phyloP scores from a whole-genome alignment of 1,140 invertebrate species.

The Acromyrmex echinatior region DNA sequence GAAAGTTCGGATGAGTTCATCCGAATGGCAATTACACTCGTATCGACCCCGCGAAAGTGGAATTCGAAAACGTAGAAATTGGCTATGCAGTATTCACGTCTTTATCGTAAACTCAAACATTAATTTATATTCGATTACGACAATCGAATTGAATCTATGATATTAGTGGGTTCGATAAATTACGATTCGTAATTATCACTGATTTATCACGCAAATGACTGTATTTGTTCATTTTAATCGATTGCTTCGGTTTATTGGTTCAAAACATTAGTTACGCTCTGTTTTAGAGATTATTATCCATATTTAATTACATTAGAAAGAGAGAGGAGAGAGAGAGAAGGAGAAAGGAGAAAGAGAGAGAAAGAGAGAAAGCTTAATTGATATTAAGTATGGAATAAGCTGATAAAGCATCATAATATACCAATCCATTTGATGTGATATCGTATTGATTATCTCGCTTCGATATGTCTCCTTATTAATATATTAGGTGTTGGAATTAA shows the following conservation, averaged over 20 bases:
- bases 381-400: conserved; percentile 5
- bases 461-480: background rate
- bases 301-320: conserved; percentile 29
- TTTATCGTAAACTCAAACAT: background rate
- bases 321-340: no score
- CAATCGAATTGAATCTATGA: background rate
- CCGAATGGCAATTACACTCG: conserved; percentile 6
- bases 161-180: background rate
- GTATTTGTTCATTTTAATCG: conserved; percentile 42
- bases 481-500: no score
- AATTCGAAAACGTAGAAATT: background rate
- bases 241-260: background rate
- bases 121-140: background rate
- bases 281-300: conserved; percentile 29
- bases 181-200: conserved; percentile 2
- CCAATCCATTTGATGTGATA: conserved; percentile 27
- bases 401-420: background rate
- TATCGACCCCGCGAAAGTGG: conserved; percentile 29
- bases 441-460: conserved; percentile 18
- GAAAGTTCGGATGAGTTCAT: conserved; percentile 39
- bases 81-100: background rate
- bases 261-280: background rate
- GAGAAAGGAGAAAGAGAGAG: no score
- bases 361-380: conserved; percentile 15
- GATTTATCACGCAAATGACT: background rate